Base-by-base conservation (phyloP, 2,888 invertebrate genomes). In the Tinea pellionella region DNA sequence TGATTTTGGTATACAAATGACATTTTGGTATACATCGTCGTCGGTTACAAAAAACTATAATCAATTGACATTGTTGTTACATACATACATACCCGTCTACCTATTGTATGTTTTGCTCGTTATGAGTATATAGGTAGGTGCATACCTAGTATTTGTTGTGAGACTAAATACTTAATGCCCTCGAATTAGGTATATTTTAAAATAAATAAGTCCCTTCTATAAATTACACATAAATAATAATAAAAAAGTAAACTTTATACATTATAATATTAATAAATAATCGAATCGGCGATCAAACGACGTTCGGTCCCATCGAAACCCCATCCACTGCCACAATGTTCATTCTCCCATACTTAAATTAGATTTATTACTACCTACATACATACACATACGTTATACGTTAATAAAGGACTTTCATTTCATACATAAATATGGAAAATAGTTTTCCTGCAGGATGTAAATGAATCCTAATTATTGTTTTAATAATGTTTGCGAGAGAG, bases 81-180 rank as follows among this genome's bases (percentile, higher is more conserved):
- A n/a, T n/a, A n/a, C n/a, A n/a, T n/a, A n/a, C n/a, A n/a, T n/a
- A n/a, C n/a, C n/a, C n/a, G n/a, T n/a, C n/a, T n/a, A n/a, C n/a
- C n/a, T n/a, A n/a, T n/a, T n/a, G n/a, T n/a, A n/a, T n/a, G n/a
- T n/a, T n/a, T n/a, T n/a, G n/a, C n/a, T n/a, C n/a, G n/a, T n/a
- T n/a, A n/a, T n/a, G n/a, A n/a, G n/a, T n/a, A n/a, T n/a, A n/a
- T n/a, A n/a, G n/a, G n/a, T n/a, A n/a, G n/a, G n/a, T n/a, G n/a
- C n/a, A n/a, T n/a, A 61, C 47, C 59, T 86, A 80, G 74, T 87
- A 88, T 88, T 88, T 88, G 88, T 88, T 88, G 88, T 88, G 88
- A 88, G 88, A 88, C 77, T 78, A 80, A 77, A 74, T 74, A 69
- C 65, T 65, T 68, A 72, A 74, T 75, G 74, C 74, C 74, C 73